A percentile compares a stretch with the other conserved stretches of the same genome.
phyloP scores from a whole-genome alignment of 2,797 vertebrate species.

The Fringilla coelebs region DNA sequence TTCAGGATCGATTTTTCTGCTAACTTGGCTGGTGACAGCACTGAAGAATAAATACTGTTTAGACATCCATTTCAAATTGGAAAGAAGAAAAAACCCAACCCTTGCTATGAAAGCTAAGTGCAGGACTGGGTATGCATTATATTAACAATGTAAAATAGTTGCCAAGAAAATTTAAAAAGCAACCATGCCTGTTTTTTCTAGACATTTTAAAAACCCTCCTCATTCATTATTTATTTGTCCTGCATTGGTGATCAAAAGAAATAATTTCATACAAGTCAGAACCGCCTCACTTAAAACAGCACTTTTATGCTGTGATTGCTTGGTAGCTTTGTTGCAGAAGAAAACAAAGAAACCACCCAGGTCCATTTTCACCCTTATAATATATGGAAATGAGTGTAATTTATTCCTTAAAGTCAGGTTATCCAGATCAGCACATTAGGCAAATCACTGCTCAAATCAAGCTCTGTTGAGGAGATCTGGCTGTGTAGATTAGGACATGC shows the following conservation, averaged over 20 bases:
- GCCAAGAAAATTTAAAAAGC: background rate
- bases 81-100: background rate
- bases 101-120: background rate
- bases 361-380: background rate
- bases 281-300: background rate
- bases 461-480: background rate
- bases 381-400: background rate
- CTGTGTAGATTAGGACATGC: background rate
- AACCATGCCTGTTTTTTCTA: background rate
- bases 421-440: background rate
- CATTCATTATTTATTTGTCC: background rate
- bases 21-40: background rate
- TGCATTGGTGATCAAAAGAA: background rate
- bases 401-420: background rate
- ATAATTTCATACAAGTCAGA: background rate
- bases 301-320: background rate
- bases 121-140: background rate
- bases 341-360: background rate
- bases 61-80: background rate
- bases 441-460: background rate
- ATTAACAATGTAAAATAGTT: background rate
- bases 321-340: background rate
- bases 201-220: background rate
- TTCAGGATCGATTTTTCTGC: background rate
- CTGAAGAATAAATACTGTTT: background rate